Evolutionary conservation across 2,797 vertebrate genomes (phyloP).

Genomic region (Phataginus tetradactyla): DNA sequence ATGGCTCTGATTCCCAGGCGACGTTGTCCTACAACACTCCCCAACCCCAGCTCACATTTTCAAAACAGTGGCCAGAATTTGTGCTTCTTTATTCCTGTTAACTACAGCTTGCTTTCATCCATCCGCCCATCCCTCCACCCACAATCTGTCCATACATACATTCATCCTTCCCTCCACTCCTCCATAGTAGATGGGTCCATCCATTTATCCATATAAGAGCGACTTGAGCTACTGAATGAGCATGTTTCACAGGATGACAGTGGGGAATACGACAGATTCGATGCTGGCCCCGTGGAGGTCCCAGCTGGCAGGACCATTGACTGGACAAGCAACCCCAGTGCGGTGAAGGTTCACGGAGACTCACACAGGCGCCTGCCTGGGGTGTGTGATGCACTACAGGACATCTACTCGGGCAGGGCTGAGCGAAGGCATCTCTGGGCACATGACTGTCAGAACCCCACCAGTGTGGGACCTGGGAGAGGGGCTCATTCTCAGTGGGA

Average conservation of each 20-base stretch:
- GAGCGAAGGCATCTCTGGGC: not conserved
- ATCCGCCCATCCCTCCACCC: not conserved
- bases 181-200: not conserved
- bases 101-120: not conserved
- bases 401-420: not conserved
- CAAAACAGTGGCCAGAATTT: not conserved
- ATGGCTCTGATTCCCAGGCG: not conserved
- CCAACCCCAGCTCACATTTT: not conserved
- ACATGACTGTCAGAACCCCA: not conserved
- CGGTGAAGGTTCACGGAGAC: not conserved
- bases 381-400: fast-evolving
- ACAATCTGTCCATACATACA: not conserved
- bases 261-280: not conserved
- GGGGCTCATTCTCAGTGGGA: not conserved
- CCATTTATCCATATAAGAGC: not conserved
- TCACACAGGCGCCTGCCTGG: too few relatives aligned
- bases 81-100: not conserved
- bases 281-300: not conserved
- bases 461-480: too few relatives aligned
- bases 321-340: fast-evolving
- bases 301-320: not conserved
- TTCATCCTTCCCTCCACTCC: not conserved
- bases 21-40: fast-evolving
- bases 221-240: not conserved
- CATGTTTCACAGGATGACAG: not conserved